Base-by-base conservation (phyloP, 2,797 vertebrate species). In the Sebastes oblongus region DNA sequence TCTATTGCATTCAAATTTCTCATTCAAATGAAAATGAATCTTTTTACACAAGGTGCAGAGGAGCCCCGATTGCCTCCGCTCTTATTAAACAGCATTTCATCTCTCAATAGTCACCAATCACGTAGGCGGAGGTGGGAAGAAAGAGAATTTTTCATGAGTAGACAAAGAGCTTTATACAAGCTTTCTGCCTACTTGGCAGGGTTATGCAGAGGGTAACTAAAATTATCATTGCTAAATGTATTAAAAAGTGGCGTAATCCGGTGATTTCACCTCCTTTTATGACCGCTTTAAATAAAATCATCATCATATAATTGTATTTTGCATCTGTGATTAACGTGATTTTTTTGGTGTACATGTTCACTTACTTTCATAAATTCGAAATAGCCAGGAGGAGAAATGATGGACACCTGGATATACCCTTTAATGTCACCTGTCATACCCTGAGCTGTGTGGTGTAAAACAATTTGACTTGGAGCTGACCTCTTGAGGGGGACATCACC, bases 401-500 rank as follows among this genome's bases (percentile, higher is more conserved):
- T 42, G 42, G 50, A 67, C 69, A 82, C 8, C 20, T 71, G 24
- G 4, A 58, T 29, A 42, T 2, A 68, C 36, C 16, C 24, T 3
- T 8, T 5, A 6, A 46, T 8, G 24, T 54, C 54, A 58, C 24
- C 34, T 2, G 18, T n/a, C 68, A n/a, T 4, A 12, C 22, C 3
- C 20, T n/a, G 56, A 67, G 20, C 50, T 18, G 32, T 62, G 72
- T 22, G 5, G 52, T 10, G 3, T 11, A 27, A 73, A 68, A 24
- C 27, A n/a, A 27, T 11, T 24, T 9, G 14, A 66, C 46, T 30
- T 29, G 34, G n/a, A n/a, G 80, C 94, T 91, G 87, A 98, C 98
- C 98, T 98, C 91, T 99, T 99, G 66, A 97, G 95, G 0, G 98
- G 98, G 11, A 78, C 93, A 20, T 99, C 98, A 8, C 98, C 98